These are phyloP conservation scores for Acrocephalus kingi DNA, from an alignment of 2,113 vertebrate species.

Conservation along the genomic window DNA sequence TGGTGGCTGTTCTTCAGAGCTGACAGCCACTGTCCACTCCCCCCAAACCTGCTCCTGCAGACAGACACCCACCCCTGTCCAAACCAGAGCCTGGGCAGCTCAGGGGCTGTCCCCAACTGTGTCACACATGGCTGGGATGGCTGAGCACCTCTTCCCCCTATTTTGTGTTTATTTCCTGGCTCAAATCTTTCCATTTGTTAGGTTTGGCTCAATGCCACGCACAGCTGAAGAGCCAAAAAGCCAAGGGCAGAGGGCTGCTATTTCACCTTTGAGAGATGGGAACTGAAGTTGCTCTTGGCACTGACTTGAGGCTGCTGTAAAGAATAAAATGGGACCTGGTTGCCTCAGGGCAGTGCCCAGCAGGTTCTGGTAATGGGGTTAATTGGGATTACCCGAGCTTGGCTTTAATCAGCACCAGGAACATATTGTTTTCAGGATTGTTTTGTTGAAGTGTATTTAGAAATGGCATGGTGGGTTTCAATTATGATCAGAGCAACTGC, in stretches of 20 bases:
- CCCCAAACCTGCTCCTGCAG: background rate
- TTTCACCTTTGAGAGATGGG: constrained; percentile 39
- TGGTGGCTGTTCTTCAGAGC: background rate
- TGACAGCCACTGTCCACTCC: background rate
- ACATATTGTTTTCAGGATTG: background rate
- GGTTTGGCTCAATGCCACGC: background rate
- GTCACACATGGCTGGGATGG: background rate
- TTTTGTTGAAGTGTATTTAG: background rate
- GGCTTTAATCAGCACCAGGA: background rate
- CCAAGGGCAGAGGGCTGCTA: constrained; percentile 51
- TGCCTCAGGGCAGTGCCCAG: background rate
- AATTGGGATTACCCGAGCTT: background rate
- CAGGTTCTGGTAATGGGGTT: background rate
- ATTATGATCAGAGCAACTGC: background rate
- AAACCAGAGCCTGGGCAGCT: background rate
- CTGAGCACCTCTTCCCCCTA: background rate
- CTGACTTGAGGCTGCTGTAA: background rate
- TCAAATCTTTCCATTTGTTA: constrained; percentile 1
- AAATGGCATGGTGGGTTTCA: background rate
- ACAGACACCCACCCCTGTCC: background rate
- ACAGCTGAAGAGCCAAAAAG: constrained; percentile 14
- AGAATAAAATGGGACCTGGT: background rate
- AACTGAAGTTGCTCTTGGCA: constrained; percentile 34
- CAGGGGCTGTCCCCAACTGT: background rate
- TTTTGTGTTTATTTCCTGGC: constrained; percentile 37